Base-by-base conservation (phyloP, 2,797 vertebrate species). In the Botia kubotai region DNA sequence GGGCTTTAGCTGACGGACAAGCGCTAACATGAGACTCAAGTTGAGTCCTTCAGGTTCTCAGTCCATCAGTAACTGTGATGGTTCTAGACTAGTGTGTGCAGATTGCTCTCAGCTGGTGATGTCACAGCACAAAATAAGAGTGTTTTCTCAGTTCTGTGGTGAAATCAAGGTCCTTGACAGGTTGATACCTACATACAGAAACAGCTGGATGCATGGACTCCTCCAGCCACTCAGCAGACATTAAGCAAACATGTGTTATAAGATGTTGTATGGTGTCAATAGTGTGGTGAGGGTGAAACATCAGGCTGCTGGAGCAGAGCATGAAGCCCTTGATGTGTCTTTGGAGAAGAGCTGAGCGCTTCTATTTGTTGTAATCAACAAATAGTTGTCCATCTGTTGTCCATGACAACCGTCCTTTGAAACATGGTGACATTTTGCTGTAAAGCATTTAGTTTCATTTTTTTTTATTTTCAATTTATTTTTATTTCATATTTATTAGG, bases 21-120 rank as follows among this genome's bases (percentile, higher is more conserved):
- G 43, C 26, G 48, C 55, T 57, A 55, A 33, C 55, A 19, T 62
- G 14, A 70, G 36, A 53, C 75, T 75, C 1, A 23, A 46, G 67
- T 80, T 33, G 33, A 72, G 33, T 80, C 57, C 68, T 80, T 67
- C 60, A 77, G 72, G 23, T 79, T 8, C 67, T 66, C 67, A 70
- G 65, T 79, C 23, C 73, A 26, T 55, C 74, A 53, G 74, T 76
- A 76, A 66, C 53, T 48, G 58, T 13, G 58, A 71, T 29, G 46
- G 29, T n/a, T 43, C 23, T 75, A 81, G 60, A 79, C 60, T 75
- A 66, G 66, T 79, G 75, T 36, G 33, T 5, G 14, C 66, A 78
- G 79, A 73, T 82, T 67, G 63, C 23, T 77, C 63, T 67, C 78
- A 53, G 74, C 66, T 75, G 60, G 65, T 77, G 73, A 80, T 23